Evolutionary conservation across 2,797 vertebrate species (phyloP), one percentile per base, ranked within the genome.

Genomic region (Sebastes iracundus): DNA sequence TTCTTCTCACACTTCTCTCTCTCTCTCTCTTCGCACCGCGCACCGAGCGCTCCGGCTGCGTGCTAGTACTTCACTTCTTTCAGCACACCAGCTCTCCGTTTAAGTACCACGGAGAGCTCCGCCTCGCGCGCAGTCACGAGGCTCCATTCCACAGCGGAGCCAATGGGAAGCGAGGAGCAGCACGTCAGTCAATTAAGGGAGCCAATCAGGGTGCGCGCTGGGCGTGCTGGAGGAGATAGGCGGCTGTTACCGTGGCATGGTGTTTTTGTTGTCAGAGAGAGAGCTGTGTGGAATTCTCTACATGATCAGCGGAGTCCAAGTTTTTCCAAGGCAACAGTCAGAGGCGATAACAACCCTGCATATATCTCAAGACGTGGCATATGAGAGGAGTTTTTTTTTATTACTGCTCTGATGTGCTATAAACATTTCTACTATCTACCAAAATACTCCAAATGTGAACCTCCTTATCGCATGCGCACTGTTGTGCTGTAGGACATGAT

Each of bases 41-140:
- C 70, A 86, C 87, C 71, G 62, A 81, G 71, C 49, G 59, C 81
- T 88, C 80, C 86, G 75, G 82, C 65, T 78, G 88, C 88, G 69
- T 75, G 55, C 88, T 76, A 20, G 64, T 79, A 69, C 82, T 86
- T 82, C 75, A 33, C 79, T 80, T 61, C 68, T 60, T 30, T 23
- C 81, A 67, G 82, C 89, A 75, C 91, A 73, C 90, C 89, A 84
- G 83, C 92, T 88, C 92, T 88, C 83, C 73, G 14, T 90, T 94
- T 96, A 96, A 96, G 92, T 94, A 95, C 89, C 87, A 82, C 22
- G 87, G 88, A 85, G 90, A 95, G 93, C 95, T 92, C 94, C 94
- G 93, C 95, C 95, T 92, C 69, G 92, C 49, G 66, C 56, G 30
- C 68, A 18, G 74, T 75, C 81, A 23, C 75, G 63, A 42, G 77